Evolutionary conservation across 2,888 invertebrate genomes (phyloP).

Genomic region (Exocentrus adspersus): DNA sequence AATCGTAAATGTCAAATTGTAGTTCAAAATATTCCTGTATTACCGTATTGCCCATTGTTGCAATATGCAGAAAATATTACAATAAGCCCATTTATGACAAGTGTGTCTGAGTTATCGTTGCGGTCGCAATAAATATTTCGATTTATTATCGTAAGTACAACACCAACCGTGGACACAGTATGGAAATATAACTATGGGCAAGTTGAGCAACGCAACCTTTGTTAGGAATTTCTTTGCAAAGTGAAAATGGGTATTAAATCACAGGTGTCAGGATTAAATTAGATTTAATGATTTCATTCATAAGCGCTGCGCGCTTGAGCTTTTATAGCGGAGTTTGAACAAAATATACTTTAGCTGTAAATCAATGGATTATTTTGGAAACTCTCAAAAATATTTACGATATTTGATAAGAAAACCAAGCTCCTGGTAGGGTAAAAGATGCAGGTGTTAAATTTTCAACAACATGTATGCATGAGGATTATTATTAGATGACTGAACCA

Average conservation of each 20-base stretch:
- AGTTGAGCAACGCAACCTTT: slow-evolving; percentile 21
- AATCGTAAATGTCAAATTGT: slow-evolving; percentile 12
- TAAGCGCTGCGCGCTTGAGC: too few species aligned
- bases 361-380: too few species aligned
- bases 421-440: too few species aligned
- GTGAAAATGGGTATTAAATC: slow-evolving; percentile 10
- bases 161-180: slow-evolving; percentile 17
- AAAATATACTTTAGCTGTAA: too few species aligned
- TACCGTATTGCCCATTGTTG: slow-evolving; percentile 6
- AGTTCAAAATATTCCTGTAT: slow-evolving; percentile 4
- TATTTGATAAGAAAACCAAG: too few species aligned
- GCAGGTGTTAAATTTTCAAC: too few species aligned
- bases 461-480: too few species aligned
- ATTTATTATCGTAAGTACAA: slow-evolving; percentile 13
- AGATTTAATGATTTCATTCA: slow-evolving; percentile 7
- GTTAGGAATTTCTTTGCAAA: slow-evolving; percentile 18
- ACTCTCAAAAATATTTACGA: too few species aligned
- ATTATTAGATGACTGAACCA: too few species aligned
- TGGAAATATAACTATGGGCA: slow-evolving; percentile 13
- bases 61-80: slow-evolving; percentile 14
- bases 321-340: too few species aligned
- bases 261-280: slow-evolving; percentile 8
- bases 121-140: slow-evolving; percentile 18
- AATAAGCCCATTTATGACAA: slow-evolving; percentile 1
- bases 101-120: slow-evolving; percentile 20